phyloP scores from a whole-genome alignment of 2,888 invertebrate species.

The Saturnia japonica region DNA sequence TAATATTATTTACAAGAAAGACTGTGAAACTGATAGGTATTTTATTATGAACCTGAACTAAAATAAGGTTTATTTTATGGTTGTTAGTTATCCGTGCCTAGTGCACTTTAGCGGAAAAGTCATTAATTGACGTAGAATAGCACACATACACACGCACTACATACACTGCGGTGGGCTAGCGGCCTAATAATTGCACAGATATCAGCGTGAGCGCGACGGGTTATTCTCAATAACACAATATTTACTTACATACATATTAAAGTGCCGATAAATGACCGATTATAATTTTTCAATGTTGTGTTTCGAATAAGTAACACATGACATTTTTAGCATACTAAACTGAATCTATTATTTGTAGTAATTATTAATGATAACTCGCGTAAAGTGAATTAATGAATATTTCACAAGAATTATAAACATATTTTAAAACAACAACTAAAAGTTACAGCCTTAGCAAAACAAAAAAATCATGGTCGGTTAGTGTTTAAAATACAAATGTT shows the following conservation, averaged over 20 bases:
- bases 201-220: slow-evolving; percentile 23
- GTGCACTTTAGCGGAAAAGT: not conserved
- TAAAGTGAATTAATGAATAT: too few species aligned
- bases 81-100: not conserved
- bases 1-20: not conserved
- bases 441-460: too few species aligned
- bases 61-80: not conserved
- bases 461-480: too few species aligned
- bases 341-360: too few species aligned
- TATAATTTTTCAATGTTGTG: not conserved
- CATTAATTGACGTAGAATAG: too few species aligned
- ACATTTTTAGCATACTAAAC: not conserved
- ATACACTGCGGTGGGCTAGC: not conserved
- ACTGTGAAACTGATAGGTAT: not conserved
- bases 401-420: too few species aligned
- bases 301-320: not conserved
- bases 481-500: too few species aligned
- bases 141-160: not conserved
- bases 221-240: not conserved
- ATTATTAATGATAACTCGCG: too few species aligned
- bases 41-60: not conserved
- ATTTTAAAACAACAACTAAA: too few species aligned
- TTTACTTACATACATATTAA: not conserved
- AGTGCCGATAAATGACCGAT: not conserved
- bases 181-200: slow-evolving; percentile 31